phyloP scores from a whole-genome alignment of 1,140 invertebrate genomes.

The Zaprionus kolodkinae region DNA sequence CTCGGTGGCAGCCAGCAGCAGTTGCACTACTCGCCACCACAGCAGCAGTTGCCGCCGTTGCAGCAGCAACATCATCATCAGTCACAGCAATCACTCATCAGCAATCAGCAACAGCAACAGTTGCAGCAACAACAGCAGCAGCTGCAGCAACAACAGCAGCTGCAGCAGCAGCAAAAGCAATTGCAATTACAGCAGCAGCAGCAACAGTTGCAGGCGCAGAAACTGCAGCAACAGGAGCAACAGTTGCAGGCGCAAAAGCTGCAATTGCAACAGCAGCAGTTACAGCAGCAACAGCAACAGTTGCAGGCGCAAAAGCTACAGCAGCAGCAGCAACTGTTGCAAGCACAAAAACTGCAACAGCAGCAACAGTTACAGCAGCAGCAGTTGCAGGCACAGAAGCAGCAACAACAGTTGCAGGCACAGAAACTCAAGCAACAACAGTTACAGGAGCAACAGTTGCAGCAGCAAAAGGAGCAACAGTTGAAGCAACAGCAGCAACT shows the following conservation, averaged over 20 bases:
- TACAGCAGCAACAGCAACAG: background rate
- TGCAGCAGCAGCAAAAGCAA: slow-evolving; percentile 45
- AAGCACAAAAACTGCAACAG: background rate
- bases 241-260: background rate
- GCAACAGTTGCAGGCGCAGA: slow-evolving; percentile 11
- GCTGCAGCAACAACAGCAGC: background rate
- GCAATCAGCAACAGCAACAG: slow-evolving; percentile 7
- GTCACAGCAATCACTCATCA: slow-evolving; percentile 52
- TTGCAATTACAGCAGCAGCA: slow-evolving; percentile 24
- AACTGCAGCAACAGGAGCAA: slow-evolving; percentile 42
- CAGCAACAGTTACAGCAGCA: background rate
- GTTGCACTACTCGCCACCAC: slow-evolving; percentile 7
- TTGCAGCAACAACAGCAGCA: slow-evolving; percentile 4
- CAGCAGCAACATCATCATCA: slow-evolving; percentile 49
- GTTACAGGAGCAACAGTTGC: background rate
- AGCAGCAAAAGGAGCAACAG: background rate
- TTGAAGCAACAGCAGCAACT: background rate
- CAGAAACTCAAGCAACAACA: slow-evolving; percentile 31
- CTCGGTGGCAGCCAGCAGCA: background rate
- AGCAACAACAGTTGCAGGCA: slow-evolving; percentile 16
- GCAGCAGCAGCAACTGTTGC: slow-evolving; percentile 3
- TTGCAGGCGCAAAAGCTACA: slow-evolving; percentile 2
- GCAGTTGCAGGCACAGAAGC: slow-evolving; percentile 16
- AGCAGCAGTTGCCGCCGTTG: slow-evolving; percentile 36
- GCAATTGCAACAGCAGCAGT: background rate